Conservation (phyloP, 2,113 vertebrate genomes). For the Callospermophilus lateralis region DNA sequence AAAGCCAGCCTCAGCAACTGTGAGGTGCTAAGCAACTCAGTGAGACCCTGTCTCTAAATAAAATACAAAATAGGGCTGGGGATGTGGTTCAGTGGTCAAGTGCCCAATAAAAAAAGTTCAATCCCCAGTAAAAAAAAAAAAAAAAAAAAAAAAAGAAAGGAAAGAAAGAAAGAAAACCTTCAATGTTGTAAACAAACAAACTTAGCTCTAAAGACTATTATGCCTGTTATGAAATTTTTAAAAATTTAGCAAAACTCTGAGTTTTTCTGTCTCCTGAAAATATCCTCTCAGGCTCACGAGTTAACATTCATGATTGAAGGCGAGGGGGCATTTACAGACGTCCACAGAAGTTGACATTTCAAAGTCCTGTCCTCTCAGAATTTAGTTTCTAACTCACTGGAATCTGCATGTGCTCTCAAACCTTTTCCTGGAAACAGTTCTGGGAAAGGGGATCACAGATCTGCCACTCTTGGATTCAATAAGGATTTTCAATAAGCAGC, state of each 20-base stretch:
- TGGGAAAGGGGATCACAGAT: not conserved
- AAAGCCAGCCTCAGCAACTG: too few species aligned
- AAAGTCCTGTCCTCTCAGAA: not conserved
- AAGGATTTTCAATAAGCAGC: not conserved
- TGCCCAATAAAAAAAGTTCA: too few species aligned
- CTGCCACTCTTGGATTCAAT: not conserved
- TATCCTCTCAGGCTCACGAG: not conserved
- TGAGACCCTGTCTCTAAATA: too few species aligned
- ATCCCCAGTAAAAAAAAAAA: not conserved
- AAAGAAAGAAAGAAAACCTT: too few species aligned
- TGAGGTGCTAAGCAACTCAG: too few species aligned
- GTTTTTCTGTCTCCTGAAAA: not conserved
- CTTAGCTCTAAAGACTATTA: not conserved
- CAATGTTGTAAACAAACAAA: not conserved
- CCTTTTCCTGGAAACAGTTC: not conserved
- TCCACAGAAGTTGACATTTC: not conserved
- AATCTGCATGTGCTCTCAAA: not conserved
- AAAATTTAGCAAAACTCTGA: not conserved
- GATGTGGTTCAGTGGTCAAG: too few species aligned
- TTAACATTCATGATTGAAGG: not conserved
- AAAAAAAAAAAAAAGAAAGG: too few species aligned
- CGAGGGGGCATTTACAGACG: not conserved
- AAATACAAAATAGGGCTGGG: too few species aligned
- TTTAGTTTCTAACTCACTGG: not conserved
- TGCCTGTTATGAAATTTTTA: not conserved